phyloP scores from a whole-genome alignment of 2,888 invertebrate genomes.

The Drosophila lacicola region DNA sequence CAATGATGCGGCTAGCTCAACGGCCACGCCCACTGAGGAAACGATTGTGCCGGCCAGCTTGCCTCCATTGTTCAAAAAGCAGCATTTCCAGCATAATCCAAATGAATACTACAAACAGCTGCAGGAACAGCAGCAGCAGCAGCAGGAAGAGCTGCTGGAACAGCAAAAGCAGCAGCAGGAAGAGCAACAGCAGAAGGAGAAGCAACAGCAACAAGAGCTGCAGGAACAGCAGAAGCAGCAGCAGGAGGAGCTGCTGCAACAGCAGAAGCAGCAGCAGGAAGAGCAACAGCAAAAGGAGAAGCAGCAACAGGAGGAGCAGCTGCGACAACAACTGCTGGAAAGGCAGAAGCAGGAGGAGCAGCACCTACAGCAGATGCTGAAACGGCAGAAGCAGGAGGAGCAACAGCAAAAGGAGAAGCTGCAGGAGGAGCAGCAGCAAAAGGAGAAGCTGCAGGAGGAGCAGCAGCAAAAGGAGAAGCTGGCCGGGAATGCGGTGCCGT shows the following conservation, averaged over 20 bases:
- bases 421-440: not conserved
- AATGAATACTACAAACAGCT: conserved; percentile 61
- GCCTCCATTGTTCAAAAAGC: conserved; percentile 58
- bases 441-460: not conserved
- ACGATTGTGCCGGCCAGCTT: conserved; percentile 24
- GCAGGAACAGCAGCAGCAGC: conserved; percentile 45
- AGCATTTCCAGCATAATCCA: conserved; percentile 46
- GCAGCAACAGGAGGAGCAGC: not conserved
- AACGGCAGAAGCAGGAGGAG: not conserved
- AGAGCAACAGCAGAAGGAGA: not conserved
- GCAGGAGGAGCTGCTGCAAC: not conserved
- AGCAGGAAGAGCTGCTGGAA: not conserved
- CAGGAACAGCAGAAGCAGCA: not conserved
- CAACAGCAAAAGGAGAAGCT: not conserved
- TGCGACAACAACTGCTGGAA: not conserved
- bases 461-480: not conserved
- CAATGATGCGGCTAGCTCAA: not conserved
- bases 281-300: not conserved
- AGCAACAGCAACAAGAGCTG: not conserved
- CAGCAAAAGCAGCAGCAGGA: not conserved
- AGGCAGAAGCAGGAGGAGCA: not conserved
- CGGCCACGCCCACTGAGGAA: conserved; percentile 8
- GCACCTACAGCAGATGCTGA: not conserved
- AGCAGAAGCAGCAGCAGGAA: not conserved
- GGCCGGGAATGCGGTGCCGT: not conserved